phyloP scores from a whole-genome alignment of 1,140 invertebrate genomes.

The Drosophila kohkoa region DNA sequence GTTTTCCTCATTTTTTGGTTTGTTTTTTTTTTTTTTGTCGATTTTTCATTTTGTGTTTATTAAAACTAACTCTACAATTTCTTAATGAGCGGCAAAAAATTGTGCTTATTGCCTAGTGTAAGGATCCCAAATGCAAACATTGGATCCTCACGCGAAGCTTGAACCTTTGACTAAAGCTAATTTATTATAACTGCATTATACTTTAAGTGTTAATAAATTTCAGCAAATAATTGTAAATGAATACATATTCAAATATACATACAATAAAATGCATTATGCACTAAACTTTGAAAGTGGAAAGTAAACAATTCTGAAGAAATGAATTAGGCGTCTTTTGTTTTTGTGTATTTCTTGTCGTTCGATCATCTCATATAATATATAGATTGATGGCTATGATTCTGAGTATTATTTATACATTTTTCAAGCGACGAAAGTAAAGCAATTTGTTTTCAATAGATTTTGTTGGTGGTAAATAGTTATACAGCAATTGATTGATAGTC shows the following conservation, averaged over 20 bases:
- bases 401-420: conserved; percentile 57
- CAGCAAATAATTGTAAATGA: conserved; percentile 78
- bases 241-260: conserved; percentile 65
- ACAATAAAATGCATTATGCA: conserved; percentile 44
- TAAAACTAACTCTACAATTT: conserved; percentile 48
- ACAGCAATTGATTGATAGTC: conserved; percentile 54
- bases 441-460: conserved; percentile 11
- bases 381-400: conserved; percentile 38
- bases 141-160: conserved; percentile 18
- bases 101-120: conserved; percentile 49
- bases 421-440: conserved; percentile 23
- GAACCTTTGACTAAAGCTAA: conserved; percentile 57
- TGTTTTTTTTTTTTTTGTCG: no score
- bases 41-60: conserved; percentile 13
- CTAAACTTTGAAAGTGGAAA: conserved; percentile 21
- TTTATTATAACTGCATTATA: conserved; percentile 33
- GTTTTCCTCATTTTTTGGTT: conserved; percentile 21
- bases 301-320: conserved; percentile 20
- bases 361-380: conserved; percentile 5
- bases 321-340: conserved; percentile 14
- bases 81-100: conserved; percentile 57
- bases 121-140: conserved; percentile 15
- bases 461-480: conserved; percentile 56
- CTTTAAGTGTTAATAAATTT: conserved; percentile 68
- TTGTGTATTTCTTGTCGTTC: conserved; percentile 13